Percentiles rank a stretch among this genome's conserved stretches.
phyloP scores from a whole-genome alignment of 2,797 vertebrate species.

The Sternarchorhynchus goeldii region DNA sequence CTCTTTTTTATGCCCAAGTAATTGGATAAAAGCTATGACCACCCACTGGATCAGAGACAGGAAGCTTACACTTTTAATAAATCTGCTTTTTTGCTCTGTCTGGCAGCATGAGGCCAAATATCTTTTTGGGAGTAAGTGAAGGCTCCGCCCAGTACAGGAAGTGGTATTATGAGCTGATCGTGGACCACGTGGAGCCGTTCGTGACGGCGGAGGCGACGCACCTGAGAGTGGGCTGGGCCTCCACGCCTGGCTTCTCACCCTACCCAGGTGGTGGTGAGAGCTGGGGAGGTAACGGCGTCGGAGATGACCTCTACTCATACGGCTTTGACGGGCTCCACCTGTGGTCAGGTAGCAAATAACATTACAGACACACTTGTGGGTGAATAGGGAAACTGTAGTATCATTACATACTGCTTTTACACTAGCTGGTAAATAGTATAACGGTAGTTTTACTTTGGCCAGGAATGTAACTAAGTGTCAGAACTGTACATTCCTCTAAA shows the following conservation, averaged over 20 bases:
- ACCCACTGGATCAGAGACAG: no score
- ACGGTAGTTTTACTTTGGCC: no score
- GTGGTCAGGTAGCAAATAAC: slow-evolving; percentile 84
- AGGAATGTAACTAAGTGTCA: no score
- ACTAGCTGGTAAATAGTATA: no score
- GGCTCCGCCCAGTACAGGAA: slow-evolving; percentile 96
- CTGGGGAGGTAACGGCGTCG: slow-evolving; percentile 93
- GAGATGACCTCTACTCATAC: slow-evolving; percentile 93
- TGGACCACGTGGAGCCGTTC: slow-evolving; percentile 87
- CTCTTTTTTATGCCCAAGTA: no score
- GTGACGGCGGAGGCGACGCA: slow-evolving; percentile 91
- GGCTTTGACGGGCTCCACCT: slow-evolving; percentile 94
- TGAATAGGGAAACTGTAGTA: no score
- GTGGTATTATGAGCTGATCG: slow-evolving; percentile 95
- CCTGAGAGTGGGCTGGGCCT: slow-evolving; percentile 93
- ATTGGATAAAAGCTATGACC: no score
- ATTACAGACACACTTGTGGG: no score
- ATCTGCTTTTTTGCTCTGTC: not conserved
- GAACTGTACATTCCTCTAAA: no score
- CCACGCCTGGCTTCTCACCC: slow-evolving; percentile 87
- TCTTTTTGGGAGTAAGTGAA: slow-evolving; percentile 92
- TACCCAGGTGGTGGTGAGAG: slow-evolving; percentile 92
- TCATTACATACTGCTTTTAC: no score
- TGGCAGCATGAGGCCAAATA: slow-evolving; percentile 90
- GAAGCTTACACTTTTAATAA: no score